These are phyloP conservation scores for Oenanthe oenanthe DNA, from an alignment of 2,113 vertebrate genomes.

Conservation along the genomic window DNA sequence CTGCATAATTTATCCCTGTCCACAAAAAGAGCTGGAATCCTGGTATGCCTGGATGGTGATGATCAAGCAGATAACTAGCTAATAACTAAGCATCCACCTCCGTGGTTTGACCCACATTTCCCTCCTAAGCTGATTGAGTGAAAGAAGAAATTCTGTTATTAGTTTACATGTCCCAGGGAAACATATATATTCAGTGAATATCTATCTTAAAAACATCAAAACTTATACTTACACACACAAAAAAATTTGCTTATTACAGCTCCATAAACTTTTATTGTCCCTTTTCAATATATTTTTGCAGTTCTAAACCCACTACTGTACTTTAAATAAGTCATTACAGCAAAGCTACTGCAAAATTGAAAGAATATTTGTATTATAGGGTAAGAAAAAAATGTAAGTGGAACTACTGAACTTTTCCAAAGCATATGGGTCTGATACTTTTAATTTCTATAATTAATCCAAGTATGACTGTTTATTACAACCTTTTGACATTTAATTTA, in stretches of 20 bases:
- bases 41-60: background rate
- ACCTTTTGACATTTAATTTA: background rate
- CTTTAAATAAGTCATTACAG: background rate
- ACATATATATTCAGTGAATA: background rate
- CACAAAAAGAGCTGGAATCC: background rate
- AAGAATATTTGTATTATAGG: background rate
- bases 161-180: background rate
- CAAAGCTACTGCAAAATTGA: background rate
- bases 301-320: background rate
- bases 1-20: background rate
- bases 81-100: background rate
- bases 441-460: background rate
- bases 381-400: background rate
- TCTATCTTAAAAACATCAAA: background rate
- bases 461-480: background rate
- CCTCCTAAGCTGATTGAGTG: accelerated
- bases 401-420: background rate
- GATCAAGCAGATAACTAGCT: background rate
- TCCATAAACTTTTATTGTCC: background rate
- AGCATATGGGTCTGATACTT: background rate
- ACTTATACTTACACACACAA: background rate
- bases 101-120: background rate
- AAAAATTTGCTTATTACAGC: background rate
- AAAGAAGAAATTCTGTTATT: background rate
- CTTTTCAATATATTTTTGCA: background rate